These are phyloP conservation scores for Cephus rjabovi DNA, from an alignment of 2,888 invertebrate genomes.

Conservation along the genomic window DNA sequence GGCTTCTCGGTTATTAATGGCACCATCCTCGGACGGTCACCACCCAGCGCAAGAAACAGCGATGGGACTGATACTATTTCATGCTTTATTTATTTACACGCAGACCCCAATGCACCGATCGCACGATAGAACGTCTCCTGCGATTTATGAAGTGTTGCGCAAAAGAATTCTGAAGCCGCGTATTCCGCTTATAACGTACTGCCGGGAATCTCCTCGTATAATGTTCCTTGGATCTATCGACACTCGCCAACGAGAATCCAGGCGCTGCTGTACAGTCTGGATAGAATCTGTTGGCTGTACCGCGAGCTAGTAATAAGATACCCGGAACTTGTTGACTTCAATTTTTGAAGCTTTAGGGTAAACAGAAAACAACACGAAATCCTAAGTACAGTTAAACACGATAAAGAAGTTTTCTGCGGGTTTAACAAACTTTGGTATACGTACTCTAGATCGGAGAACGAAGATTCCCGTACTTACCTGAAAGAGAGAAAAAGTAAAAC, in stretches of 20 bases:
- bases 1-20: conserved; percentile 46
- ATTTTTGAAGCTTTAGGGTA: neutral
- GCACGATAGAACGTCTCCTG: conserved; percentile 36
- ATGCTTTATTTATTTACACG: conserved; percentile 53
- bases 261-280: neutral
- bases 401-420: neutral
- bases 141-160: conserved; percentile 47
- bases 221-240: neutral
- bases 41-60: conserved; percentile 38
- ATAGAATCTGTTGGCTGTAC: neutral
- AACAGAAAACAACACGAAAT: neutral
- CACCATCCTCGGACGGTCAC: conserved; percentile 42
- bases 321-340: neutral
- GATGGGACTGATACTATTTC: conserved; percentile 48
- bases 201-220: conserved; percentile 1
- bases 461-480: conserved; percentile 39
- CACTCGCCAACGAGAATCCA: neutral
- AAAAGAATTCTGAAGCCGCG: conserved; percentile 14
- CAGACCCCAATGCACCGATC: conserved; percentile 39
- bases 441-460: neutral
- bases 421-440: neutral
- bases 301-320: neutral
- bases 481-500: conserved; percentile 29
- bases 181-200: neutral
- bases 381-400: neutral